Conservation (phyloP, 2,888 invertebrate species). For the Neuroscelio doddi region DNA sequence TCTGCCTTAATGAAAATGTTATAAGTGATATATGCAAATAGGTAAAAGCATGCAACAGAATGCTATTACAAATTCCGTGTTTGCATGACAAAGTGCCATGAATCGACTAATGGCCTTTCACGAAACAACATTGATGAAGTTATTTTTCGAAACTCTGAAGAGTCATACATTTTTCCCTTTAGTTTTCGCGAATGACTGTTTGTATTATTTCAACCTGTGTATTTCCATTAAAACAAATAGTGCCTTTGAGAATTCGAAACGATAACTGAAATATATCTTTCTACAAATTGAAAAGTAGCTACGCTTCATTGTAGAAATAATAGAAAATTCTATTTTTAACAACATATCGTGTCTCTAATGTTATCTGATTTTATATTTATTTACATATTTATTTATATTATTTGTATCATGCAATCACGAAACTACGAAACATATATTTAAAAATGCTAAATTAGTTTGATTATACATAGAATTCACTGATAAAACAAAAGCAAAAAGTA, state of each 20-base stretch:
- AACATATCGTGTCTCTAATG: constrained; percentile 10
- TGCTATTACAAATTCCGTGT: constrained; percentile 41
- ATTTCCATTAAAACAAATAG: background rate
- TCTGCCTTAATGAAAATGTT: constrained; percentile 38
- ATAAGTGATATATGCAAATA: constrained; percentile 41
- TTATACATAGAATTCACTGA: constrained; percentile 29
- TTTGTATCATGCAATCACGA: constrained; percentile 43
- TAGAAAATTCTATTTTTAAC: constrained; percentile 33
- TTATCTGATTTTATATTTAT: constrained; percentile 17
- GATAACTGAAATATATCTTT: background rate
- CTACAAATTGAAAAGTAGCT: constrained; percentile 16
- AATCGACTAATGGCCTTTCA: constrained; percentile 38
- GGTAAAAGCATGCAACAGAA: constrained; percentile 38
- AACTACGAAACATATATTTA: constrained; percentile 32
- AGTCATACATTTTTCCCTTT: constrained; percentile 8
- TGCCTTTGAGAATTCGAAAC: background rate
- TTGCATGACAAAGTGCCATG: constrained; percentile 44
- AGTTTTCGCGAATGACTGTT: background rate
- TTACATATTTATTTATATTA: constrained; percentile 19
- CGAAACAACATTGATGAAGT: constrained; percentile 39
- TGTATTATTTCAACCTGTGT: constrained; percentile 11
- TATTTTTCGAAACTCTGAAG: constrained; percentile 36
- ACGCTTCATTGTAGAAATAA: constrained; percentile 17
- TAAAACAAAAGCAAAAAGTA: constrained; percentile 35
- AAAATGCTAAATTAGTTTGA: constrained; percentile 33